Evolutionary conservation across 1,140 invertebrate genomes (phyloP).

Genomic region (Anthonomus grandis): DNA sequence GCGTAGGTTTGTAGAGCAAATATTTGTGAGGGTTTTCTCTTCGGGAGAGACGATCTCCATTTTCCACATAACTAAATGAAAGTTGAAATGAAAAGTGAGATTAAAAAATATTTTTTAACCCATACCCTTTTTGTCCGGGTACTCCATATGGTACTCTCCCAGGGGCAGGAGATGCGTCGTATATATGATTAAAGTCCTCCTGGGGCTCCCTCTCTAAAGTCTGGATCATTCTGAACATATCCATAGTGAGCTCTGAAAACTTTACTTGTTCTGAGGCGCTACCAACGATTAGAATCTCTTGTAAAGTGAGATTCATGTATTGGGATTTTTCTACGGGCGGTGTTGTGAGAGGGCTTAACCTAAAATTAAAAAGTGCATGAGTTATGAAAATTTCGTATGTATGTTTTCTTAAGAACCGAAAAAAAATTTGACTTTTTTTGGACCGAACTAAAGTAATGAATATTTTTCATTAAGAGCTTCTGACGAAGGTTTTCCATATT

Average conservation of each 20-base stretch:
- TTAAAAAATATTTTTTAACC: not conserved
- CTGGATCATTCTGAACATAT: slow-evolving; percentile 98
- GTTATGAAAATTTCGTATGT: slow-evolving; percentile 76
- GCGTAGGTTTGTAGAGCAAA: slow-evolving; percentile 91
- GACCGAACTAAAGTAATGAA: too few relatives aligned
- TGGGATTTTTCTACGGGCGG: slow-evolving; percentile 84
- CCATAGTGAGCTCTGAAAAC: slow-evolving; percentile 95
- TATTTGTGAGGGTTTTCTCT: slow-evolving; percentile 97
- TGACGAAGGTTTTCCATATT: too few relatives aligned
- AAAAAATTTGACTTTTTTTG: too few relatives aligned
- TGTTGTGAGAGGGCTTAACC: slow-evolving; percentile 79
- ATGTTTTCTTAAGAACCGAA: slow-evolving; percentile 85
- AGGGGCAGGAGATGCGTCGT: slow-evolving; percentile 82
- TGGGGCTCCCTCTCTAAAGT: slow-evolving; percentile 89
- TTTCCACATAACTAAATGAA: slow-evolving; percentile 61
- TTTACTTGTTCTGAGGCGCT: slow-evolving; percentile 95
- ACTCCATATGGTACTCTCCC: slow-evolving; percentile 66
- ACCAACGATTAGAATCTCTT: slow-evolving; percentile 94
- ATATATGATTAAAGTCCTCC: slow-evolving; percentile 77
- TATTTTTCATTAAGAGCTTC: too few relatives aligned
- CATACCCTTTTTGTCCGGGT: slow-evolving; percentile 51
- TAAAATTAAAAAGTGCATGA: slow-evolving; percentile 60
- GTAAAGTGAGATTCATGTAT: slow-evolving; percentile 81
- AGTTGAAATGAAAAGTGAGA: not conserved
- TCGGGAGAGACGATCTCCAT: slow-evolving; percentile 63